Conservation (phyloP, 1,140 invertebrate species). For the Wasmannia auropunctata region DNA sequence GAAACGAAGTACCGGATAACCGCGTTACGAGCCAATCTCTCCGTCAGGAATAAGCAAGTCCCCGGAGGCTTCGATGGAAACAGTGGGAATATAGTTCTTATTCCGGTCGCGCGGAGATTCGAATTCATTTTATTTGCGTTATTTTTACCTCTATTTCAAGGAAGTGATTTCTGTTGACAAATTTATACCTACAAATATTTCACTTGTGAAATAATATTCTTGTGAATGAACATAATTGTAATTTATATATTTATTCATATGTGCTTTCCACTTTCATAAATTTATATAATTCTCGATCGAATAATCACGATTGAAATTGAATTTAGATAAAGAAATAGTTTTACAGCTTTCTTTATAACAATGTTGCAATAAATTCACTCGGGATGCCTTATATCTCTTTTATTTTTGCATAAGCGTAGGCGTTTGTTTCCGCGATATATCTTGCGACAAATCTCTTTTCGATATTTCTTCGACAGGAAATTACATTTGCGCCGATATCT, state of each 20-base stretch:
- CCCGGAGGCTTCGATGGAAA: constrained; percentile 59
- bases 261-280: background rate
- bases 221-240: background rate
- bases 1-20: constrained; percentile 63
- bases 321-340: background rate
- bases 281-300: background rate
- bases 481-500: constrained; percentile 75
- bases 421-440: background rate
- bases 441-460: constrained; percentile 77
- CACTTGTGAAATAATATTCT: background rate
- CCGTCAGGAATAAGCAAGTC: constrained; percentile 74
- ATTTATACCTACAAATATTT: background rate
- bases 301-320: background rate
- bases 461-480: constrained; percentile 74
- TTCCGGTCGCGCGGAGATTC: constrained; percentile 23
- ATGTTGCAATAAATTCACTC: background rate
- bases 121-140: background rate
- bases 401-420: constrained; percentile 9
- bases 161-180: background rate
- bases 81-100: constrained; percentile 7
- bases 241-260: constrained; percentile 6
- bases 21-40: constrained; percentile 79
- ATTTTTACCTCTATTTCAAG: constrained; percentile 17
- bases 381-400: background rate
- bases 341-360: background rate